These are phyloP conservation scores for Acromyrmex heyeri DNA, from an alignment of 1,140 invertebrate species.

Conservation along the genomic window DNA sequence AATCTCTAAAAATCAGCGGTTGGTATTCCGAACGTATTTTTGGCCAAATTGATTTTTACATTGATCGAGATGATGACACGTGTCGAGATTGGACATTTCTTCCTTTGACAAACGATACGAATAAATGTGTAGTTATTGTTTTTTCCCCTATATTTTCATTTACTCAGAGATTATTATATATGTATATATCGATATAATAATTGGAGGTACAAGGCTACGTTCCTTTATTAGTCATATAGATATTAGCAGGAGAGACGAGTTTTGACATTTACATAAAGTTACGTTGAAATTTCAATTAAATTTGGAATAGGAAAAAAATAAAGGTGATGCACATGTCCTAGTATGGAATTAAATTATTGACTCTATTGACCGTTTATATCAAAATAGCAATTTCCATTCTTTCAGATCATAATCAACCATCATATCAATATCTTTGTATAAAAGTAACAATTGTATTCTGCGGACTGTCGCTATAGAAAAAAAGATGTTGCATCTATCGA, in stretches of 20 bases:
- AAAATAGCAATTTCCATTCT: background rate
- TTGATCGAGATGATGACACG: background rate
- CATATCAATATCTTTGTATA: background rate
- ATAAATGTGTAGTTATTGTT: background rate
- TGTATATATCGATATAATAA: background rate
- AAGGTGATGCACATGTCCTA: background rate
- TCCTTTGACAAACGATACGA: background rate
- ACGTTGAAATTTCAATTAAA: background rate
- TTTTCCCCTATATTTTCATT: background rate
- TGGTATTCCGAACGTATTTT: background rate
- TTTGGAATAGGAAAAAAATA: background rate
- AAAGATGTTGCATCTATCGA: background rate
- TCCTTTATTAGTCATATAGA: background rate
- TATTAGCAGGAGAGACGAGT: background rate
- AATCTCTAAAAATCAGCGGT: background rate
- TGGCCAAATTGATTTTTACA: background rate
- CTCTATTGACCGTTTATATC: background rate
- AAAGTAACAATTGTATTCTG: background rate
- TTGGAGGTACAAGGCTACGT: background rate
- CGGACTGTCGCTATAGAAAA: background rate
- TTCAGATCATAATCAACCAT: background rate
- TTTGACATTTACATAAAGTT: conserved; percentile 8
- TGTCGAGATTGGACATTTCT: background rate
- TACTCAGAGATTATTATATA: background rate
- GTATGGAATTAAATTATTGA: background rate